phyloP scores from a whole-genome alignment of 2,113 vertebrate species.

The Eulacestoma nigropectus region DNA sequence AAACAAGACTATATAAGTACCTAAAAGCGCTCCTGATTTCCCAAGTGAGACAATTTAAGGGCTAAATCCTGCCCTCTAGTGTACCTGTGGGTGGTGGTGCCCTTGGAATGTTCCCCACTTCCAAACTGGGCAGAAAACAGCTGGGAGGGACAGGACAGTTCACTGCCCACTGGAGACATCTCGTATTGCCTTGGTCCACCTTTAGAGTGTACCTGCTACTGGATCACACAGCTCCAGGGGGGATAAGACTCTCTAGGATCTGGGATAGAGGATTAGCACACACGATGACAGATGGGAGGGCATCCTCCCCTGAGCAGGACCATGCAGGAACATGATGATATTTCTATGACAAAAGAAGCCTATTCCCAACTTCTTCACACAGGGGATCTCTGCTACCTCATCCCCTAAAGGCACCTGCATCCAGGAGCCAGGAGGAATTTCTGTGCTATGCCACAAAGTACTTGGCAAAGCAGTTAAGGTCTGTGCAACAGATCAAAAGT shows the following conservation, averaged over 20 bases:
- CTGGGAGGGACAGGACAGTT: background rate
- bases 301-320: background rate
- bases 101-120: background rate
- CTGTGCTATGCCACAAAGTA: background rate
- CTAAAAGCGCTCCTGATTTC: background rate
- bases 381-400: background rate
- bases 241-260: background rate
- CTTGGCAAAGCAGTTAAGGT: background rate
- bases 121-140: background rate
- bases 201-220: background rate
- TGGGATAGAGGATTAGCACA: background rate
- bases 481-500: background rate
- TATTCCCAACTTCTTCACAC: background rate
- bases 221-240: fast-evolving
- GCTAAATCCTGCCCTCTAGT: slow-evolving; percentile 45
- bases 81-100: background rate
- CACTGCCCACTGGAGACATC: background rate
- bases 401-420: background rate
- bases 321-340: background rate
- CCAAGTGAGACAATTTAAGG: background rate
- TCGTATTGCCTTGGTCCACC: background rate
- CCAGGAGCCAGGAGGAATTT: background rate
- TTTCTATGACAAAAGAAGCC: background rate
- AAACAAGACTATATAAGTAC: background rate
- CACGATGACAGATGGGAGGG: fast-evolving